Conservation (phyloP, 2,888 invertebrate genomes). For the Erannis defoliaria region DNA sequence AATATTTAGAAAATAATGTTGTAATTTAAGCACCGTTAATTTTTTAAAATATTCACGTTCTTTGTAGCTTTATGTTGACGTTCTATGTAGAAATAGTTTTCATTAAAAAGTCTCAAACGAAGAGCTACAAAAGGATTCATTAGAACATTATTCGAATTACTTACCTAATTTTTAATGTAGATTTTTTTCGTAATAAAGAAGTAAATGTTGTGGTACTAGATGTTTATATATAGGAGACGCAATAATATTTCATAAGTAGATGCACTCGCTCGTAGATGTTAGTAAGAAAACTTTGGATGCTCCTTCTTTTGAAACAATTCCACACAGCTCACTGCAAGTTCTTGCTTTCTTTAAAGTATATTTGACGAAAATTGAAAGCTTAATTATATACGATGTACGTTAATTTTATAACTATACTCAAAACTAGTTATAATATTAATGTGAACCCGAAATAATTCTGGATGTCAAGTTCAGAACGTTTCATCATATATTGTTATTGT, state of each 20-base stretch:
- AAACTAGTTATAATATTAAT: too few relatives aligned
- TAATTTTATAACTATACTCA: neutral
- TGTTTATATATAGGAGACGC: constrained; percentile 74
- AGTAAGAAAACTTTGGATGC: constrained; percentile 44
- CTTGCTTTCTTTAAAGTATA: constrained; percentile 23
- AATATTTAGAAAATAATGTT: constrained; percentile 47
- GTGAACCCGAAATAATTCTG: neutral
- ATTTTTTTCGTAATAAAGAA: constrained; percentile 49
- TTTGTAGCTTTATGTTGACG: constrained; percentile 29
- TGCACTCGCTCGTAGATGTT: constrained; percentile 73
- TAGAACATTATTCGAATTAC: constrained; percentile 6
- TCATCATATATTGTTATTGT: constrained; percentile 1
- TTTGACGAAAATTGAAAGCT: neutral
- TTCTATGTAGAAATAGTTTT: constrained; percentile 11
- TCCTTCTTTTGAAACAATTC: constrained; percentile 47
- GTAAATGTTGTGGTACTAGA: constrained; percentile 70
- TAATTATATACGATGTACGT: neutral
- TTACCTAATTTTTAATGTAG: constrained; percentile 42
- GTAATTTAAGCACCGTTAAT: constrained; percentile 45
- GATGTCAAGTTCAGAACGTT: constrained; percentile 1
- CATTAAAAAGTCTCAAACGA: neutral
- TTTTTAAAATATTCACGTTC: constrained; percentile 30
- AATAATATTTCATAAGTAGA: constrained; percentile 84
- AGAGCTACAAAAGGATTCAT: constrained; percentile 1
- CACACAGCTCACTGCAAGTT: constrained; percentile 18